Conservation (phyloP, 2,113 vertebrate species). For the Nibea albiflora region DNA sequence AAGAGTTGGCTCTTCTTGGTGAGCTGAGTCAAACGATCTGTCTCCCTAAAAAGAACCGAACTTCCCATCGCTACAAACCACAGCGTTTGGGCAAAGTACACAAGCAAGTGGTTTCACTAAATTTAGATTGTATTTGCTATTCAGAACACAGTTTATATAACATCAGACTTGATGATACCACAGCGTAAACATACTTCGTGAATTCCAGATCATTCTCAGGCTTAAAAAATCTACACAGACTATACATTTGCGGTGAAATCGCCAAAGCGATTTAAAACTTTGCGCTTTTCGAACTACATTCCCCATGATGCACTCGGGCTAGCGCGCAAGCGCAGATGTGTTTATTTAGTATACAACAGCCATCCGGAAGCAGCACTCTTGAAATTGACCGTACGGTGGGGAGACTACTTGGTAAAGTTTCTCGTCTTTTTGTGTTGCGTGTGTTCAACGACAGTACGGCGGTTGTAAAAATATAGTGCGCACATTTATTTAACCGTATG, state of each 20-base stretch:
- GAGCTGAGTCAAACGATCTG: too few relatives aligned
- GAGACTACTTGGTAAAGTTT: constrained; percentile 78
- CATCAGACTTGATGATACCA: constrained; percentile 34
- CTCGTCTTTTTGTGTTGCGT: constrained; percentile 39
- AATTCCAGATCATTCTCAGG: constrained; percentile 32
- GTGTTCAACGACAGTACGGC: neutral
- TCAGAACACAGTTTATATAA: constrained; percentile 26
- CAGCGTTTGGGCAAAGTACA: constrained; percentile 52
- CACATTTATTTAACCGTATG: neutral
- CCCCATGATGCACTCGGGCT: constrained; percentile 45
- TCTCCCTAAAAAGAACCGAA: too few relatives aligned
- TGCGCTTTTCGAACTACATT: constrained; percentile 53
- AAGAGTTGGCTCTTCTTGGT: too few relatives aligned
- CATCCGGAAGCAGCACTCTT: constrained; percentile 76
- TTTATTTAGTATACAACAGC: constrained; percentile 72
- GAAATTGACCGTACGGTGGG: constrained; percentile 69
- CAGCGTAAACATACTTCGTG: constrained; percentile 44
- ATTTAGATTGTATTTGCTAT: constrained; percentile 51
- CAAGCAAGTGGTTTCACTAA: constrained; percentile 60
- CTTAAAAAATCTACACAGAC: constrained; percentile 22
- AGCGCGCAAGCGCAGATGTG: constrained; percentile 67
- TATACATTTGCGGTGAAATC: constrained; percentile 4
- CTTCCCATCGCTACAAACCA: constrained; percentile 24
- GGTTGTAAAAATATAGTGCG: neutral
- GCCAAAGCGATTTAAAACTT: neutral